These are phyloP conservation scores for Priocnemis perturbator DNA, from an alignment of 2,888 invertebrate genomes.

Conservation along the genomic window DNA sequence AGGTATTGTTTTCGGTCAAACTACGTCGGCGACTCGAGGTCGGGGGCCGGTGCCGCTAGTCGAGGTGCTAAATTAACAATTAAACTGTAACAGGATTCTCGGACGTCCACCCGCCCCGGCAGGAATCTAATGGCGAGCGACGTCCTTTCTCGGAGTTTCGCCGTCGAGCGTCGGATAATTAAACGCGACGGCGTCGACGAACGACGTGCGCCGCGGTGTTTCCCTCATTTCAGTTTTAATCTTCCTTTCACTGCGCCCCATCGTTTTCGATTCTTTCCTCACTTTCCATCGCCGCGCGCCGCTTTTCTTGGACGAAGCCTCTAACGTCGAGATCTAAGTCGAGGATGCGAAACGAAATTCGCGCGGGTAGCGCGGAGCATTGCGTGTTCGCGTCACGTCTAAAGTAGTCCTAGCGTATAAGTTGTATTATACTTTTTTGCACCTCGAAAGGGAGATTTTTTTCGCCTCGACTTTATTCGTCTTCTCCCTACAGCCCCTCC, in stretches of 20 bases:
- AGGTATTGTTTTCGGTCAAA: conserved; percentile 46
- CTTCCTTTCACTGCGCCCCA: background rate
- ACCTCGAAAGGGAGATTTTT: no score
- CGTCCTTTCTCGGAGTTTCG: conserved; percentile 34
- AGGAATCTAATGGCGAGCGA: conserved; percentile 49
- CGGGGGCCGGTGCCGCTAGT: conserved; percentile 24
- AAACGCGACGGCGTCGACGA: conserved; percentile 58
- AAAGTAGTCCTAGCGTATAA: no score
- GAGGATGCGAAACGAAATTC: no score
- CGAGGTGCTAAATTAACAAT: conserved; percentile 65
- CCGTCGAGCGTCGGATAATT: conserved; percentile 57
- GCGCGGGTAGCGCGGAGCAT: no score
- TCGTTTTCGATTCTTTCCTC: background rate
- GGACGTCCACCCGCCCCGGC: conserved; percentile 46
- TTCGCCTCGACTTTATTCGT: background rate
- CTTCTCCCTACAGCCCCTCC: background rate
- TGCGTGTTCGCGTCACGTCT: no score
- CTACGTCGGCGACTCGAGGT: conserved; percentile 33
- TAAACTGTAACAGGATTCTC: conserved; percentile 67
- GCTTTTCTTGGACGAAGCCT: background rate
- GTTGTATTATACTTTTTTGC: no score
- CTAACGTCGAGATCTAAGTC: no score
- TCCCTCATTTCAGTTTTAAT: conserved; percentile 1
- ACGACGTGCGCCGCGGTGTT: conserved; percentile 40
- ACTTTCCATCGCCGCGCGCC: background rate